Evolutionary conservation across 2,888 invertebrate species (phyloP), one percentile per base, ranked within the genome.

Genomic region (Trachelus troglodyta): DNA sequence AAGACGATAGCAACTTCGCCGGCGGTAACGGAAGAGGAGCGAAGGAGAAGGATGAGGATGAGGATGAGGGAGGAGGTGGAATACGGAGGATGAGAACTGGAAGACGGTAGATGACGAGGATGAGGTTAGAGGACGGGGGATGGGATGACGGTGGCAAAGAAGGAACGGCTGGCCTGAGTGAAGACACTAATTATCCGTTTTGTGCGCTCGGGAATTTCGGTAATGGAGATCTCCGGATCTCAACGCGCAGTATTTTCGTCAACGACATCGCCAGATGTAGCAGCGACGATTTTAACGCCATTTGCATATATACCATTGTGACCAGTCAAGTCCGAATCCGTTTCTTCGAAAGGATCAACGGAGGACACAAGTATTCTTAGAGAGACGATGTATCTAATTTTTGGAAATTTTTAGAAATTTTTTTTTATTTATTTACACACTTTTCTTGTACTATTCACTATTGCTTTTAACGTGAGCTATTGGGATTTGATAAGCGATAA

Each of bases 131-230:
- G 35, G 69, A 56, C 40, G 34, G 37, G 12, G 74, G 35, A 34
- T n/a, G 75, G 74, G 74, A 69, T 30, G 73, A 69, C 69, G 12
- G 33, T 37, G 77, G 76, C 71, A 69, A 71, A 74, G 74, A 68
- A 68, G 33, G 30, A 30, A 33, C 33, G 68, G 56, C 74, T 34
- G 75, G 68, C 68, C 69, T 75, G 76, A 40, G 76, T 76, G 80
- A 81, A 83, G 80, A 81, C 83, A 83, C 85, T 85, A 85, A 85
- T 84, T 84, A 84, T 81, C 83, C 83, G 81, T 84, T 86, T 84
- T 81, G 82, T 80, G 79, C 77, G 76, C 75, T 73, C 69, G 79
- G 80, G 82, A 83, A 85, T 83, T 56, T 84, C 79, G 74, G 81
- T 83, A 80, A 83, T 81, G 81, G 83, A 83, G 81, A 80, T 77